Base-by-base conservation (phyloP, 2,797 vertebrate genomes). In the Pagetopsis macropterus region DNA sequence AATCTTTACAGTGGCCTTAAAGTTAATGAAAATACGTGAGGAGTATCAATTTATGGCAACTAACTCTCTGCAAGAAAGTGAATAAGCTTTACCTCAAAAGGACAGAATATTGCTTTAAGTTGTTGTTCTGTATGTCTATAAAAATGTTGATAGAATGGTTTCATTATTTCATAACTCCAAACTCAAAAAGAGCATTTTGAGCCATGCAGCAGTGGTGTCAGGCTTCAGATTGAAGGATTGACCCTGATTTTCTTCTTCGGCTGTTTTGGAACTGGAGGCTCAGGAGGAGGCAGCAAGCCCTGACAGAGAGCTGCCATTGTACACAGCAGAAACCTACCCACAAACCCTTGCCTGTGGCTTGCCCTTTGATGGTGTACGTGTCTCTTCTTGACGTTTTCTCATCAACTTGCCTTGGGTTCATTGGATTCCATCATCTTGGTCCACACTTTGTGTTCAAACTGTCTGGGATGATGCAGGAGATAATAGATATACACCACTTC, bases 351-450 rank as follows among this genome's bases (percentile, higher is more conserved):
- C 94, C 93, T 91, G 88, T 93, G 92, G 92, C 91, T 88, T 87
- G 78, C 78, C 78, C 93, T 93, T 94, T 90, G 93, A 75, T 90
- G 73, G 89, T 37, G 8, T 90, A 73, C 93, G 68, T 91, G 95
- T 91, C 86, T 78, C 41, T 92, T 95, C 95, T 93, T 95, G 95
- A 92, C 91, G 48, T 46, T 27, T 92, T 94, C 94, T 91, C 94
- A 92, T 90, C 93, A 89, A 86, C 72, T 89, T 82, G 86, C 93
- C 93, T 84, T 92, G 87, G 87, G 90, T 94, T 91, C 88, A 77
- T 72, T 84, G 81, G 89, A 90, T 91, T 93, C 90, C 86, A 85
- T 88, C 82, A 70, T 83, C 55, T 27, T 63, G 76, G 84, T 85
- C 83, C 70, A 79, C 83, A 70, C 74, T 83, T 90, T 86, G 81